A percentile compares a stretch with the other conserved stretches of the same genome.
Conservation (phyloP, 2,888 invertebrate species). For the Agonopterix subpropinquella region DNA sequence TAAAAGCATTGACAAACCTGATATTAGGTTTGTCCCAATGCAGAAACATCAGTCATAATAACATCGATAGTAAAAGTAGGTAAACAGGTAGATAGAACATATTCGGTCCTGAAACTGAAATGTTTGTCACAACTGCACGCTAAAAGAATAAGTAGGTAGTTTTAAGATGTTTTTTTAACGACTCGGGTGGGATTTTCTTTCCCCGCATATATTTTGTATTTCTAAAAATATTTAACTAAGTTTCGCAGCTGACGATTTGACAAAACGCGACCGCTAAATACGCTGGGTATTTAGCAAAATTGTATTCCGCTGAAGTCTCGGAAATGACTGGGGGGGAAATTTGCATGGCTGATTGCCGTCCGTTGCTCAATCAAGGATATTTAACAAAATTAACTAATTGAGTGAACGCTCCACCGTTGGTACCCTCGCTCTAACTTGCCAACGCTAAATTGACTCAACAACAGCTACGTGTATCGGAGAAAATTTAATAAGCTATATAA, state of each 20-base stretch:
- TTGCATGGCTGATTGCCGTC: slow-evolving; percentile 74
- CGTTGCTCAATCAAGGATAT: slow-evolving; percentile 74
- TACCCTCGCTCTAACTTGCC: slow-evolving; percentile 30
- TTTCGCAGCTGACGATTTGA: slow-evolving; percentile 12
- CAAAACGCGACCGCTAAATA: slow-evolving; percentile 3
- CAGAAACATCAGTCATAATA: too few relatives aligned
- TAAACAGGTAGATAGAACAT: too few relatives aligned
- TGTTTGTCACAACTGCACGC: too few relatives aligned
- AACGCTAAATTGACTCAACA: slow-evolving; percentile 49
- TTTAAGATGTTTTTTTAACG: too few relatives aligned
- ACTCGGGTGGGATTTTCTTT: too few relatives aligned
- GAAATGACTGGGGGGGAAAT: slow-evolving; percentile 50
- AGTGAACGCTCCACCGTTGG: slow-evolving; percentile 54
- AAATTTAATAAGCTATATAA: slow-evolving; percentile 52
- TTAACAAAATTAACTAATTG: slow-evolving; percentile 75
- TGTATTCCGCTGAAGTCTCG: slow-evolving; percentile 33
- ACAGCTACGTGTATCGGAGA: slow-evolving; percentile 52
- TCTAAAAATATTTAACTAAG: slow-evolving; percentile 4
- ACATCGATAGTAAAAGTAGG: too few relatives aligned
- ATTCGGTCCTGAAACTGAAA: too few relatives aligned
- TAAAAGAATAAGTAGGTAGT: too few relatives aligned
- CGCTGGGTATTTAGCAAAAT: slow-evolving; percentile 12
- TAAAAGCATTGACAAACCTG: too few relatives aligned
- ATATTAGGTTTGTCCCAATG: too few relatives aligned
- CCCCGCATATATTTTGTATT: too few relatives aligned